These are phyloP conservation scores for Pemphredon lugubris DNA, from an alignment of 2,888 invertebrate genomes.

Conservation along the genomic window DNA sequence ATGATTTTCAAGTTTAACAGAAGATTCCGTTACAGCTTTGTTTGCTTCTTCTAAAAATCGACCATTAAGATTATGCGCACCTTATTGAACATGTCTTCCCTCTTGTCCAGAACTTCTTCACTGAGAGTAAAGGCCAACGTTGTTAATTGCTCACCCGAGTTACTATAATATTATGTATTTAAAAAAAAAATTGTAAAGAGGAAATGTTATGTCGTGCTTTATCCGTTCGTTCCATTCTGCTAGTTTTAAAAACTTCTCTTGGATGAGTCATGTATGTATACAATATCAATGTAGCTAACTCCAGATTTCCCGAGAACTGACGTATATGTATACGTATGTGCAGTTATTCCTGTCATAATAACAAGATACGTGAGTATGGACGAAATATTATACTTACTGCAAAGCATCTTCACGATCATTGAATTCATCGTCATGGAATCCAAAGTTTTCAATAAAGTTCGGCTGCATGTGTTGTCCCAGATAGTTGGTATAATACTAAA, in stretches of 20 bases:
- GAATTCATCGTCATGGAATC: constrained; percentile 85
- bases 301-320: no score
- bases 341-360: no score
- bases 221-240: no score
- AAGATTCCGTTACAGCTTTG: background rate
- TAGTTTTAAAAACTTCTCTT: no score
- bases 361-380: no score
- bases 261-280: no score
- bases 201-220: constrained; percentile 19
- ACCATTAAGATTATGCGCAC: no score
- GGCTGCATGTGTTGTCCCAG: constrained; percentile 85
- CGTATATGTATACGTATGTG: no score
- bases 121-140: constrained; percentile 81
- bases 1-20: background rate
- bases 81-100: constrained; percentile 85
- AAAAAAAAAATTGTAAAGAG: constrained; percentile 26
- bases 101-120: constrained; percentile 81
- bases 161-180: constrained; percentile 69
- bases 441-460: constrained; percentile 84
- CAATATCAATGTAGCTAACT: no score
- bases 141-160: constrained; percentile 77
- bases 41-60: no score
- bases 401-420: constrained; percentile 83
- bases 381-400: no score
- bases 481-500: constrained; percentile 80